Evolutionary conservation across 1,140 invertebrate genomes (phyloP).

Genomic region (Drosophila elegans): DNA sequence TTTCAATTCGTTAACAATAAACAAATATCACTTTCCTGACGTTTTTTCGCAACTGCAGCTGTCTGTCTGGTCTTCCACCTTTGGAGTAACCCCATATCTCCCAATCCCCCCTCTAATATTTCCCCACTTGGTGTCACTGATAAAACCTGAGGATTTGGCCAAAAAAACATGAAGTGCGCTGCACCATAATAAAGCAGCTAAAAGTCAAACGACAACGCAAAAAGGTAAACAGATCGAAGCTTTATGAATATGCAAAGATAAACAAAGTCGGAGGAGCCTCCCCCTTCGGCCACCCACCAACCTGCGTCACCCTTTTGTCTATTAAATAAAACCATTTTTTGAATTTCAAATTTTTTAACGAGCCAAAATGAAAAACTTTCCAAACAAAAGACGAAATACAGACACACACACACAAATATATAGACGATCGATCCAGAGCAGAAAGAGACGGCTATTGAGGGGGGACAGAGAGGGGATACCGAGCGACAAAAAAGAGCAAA

Average conservation of each 20-base stretch:
- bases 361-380: conserved; percentile 80
- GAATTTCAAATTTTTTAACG: conserved; percentile 78
- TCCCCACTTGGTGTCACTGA: conserved; percentile 42
- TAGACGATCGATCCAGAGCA: conserved; percentile 70
- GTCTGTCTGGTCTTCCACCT: conserved; percentile 41
- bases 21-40: conserved; percentile 65
- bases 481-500: conserved; percentile 50
- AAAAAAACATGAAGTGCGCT: conserved; percentile 15
- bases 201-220: conserved; percentile 74
- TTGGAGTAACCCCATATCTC: conserved; percentile 15
- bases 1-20: conserved; percentile 61
- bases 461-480: conserved; percentile 15
- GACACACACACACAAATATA: conserved; percentile 23
- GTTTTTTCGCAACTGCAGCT: conserved; percentile 63
- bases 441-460: conserved; percentile 21
- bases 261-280: conserved; percentile 45
- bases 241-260: conserved; percentile 82
- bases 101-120: background rate
- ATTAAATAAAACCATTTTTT: conserved; percentile 43
- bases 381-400: conserved; percentile 67
- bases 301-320: conserved; percentile 38
- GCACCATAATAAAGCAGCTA: conserved; percentile 63
- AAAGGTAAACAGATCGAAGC: conserved; percentile 75
- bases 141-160: conserved; percentile 65
- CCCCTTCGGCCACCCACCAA: conserved; percentile 1